A percentile compares a stretch with the other conserved stretches of the same genome.
phyloP scores from a whole-genome alignment of 2,888 invertebrate genomes.

The Axea sp. region DNA sequence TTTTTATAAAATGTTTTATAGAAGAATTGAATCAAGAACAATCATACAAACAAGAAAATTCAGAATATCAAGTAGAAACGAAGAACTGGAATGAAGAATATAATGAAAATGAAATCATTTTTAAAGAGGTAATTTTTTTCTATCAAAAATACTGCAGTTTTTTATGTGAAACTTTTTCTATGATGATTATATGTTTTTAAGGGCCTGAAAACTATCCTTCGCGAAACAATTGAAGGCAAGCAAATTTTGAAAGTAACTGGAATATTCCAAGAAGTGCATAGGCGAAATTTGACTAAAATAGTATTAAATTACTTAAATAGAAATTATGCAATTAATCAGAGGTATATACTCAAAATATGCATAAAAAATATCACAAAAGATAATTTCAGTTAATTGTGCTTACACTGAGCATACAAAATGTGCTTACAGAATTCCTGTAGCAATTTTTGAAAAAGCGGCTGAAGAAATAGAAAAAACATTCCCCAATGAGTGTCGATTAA shows the following conservation, averaged over 20 bases:
- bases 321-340: slow-evolving; percentile 42
- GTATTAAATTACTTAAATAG: slow-evolving; percentile 43
- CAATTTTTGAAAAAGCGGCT: slow-evolving; percentile 42
- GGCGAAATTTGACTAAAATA: slow-evolving; percentile 44
- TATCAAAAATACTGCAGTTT: not conserved
- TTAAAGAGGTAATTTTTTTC: slow-evolving; percentile 22
- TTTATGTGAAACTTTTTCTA: not conserved
- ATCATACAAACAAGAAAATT: slow-evolving; percentile 19
- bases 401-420: not conserved
- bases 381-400: not conserved
- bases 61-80: slow-evolving; percentile 2
- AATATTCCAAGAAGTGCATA: slow-evolving; percentile 47
- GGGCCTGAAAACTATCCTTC: slow-evolving; percentile 36
- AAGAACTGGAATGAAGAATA: slow-evolving; percentile 37
- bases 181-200: not conserved
- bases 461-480: slow-evolving; percentile 57
- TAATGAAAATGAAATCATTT: slow-evolving; percentile 31
- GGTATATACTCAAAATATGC: slow-evolving; percentile 6
- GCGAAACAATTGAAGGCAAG: slow-evolving; percentile 45
- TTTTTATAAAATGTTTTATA: slow-evolving; percentile 1
- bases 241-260: slow-evolving; percentile 49
- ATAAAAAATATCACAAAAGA: not conserved
- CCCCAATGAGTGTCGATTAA: slow-evolving; percentile 36
- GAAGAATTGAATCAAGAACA: slow-evolving; percentile 36
- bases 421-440: slow-evolving; percentile 36